phyloP scores from a whole-genome alignment of 2,888 invertebrate species.

The Leptarthrus brevirostris region DNA sequence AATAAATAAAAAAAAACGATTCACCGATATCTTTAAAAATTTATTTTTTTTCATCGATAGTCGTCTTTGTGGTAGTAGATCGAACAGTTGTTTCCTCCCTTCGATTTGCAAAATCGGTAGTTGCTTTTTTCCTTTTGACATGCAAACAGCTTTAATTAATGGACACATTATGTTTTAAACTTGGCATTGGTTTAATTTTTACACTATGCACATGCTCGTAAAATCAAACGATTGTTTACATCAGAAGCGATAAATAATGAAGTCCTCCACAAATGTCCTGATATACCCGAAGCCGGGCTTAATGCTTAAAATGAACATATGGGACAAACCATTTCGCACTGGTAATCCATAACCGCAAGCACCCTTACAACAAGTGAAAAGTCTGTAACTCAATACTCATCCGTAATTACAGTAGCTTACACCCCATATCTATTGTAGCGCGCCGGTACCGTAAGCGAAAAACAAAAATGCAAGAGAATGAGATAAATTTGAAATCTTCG shows the following conservation, averaged over 20 bases:
- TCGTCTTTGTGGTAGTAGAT: no score
- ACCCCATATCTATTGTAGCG: constrained; percentile 4
- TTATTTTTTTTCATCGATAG: no score
- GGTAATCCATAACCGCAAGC: constrained; percentile 49
- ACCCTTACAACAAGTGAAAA: constrained; percentile 55
- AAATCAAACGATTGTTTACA: constrained; percentile 33
- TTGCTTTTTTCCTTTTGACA: no score
- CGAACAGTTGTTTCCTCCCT: no score
- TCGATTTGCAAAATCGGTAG: no score
- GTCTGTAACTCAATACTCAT: constrained; percentile 63
- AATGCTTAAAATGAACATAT: constrained; percentile 47
- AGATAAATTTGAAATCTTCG: constrained; percentile 43
- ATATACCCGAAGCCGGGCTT: neutral
- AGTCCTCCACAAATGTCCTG: neutral
- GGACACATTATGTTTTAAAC: no score
- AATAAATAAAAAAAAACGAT: no score
- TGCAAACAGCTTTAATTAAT: no score
- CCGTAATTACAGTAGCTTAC: constrained; percentile 58
- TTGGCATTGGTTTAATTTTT: no score
- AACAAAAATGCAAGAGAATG: neutral
- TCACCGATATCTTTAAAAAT: no score
- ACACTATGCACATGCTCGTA: constrained; percentile 1
- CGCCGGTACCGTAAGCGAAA: neutral
- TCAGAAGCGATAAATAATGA: constrained; percentile 33
- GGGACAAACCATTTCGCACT: constrained; percentile 39